These are phyloP conservation scores for Abramis brama DNA, from an alignment of 2,113 vertebrate species.

Conservation along the genomic window DNA sequence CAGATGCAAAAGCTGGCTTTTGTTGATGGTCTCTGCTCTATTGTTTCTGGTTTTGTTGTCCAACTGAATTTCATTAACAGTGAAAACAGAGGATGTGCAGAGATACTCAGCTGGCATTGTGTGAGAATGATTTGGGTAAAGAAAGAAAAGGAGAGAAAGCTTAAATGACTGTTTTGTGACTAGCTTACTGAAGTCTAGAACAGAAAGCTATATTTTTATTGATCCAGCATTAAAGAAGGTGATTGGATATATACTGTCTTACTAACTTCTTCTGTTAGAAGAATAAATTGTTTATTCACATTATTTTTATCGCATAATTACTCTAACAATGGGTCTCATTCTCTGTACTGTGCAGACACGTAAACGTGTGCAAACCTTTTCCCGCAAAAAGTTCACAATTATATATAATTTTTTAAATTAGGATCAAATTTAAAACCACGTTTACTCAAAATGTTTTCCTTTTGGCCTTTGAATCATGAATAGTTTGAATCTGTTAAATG, in stretches of 20 bases:
- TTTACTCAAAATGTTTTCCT: background rate
- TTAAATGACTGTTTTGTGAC: slow-evolving; percentile 14
- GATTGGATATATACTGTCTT: background rate
- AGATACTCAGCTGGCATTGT: slow-evolving; percentile 33
- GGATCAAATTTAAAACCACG: background rate
- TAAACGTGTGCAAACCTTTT: background rate
- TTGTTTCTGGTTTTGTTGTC: slow-evolving; percentile 55
- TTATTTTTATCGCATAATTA: too few species aligned
- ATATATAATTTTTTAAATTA: background rate
- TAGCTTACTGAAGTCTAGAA: background rate
- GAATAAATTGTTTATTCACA: background rate
- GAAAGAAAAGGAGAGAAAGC: background rate
- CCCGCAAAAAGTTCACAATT: background rate
- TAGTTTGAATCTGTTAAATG: background rate
- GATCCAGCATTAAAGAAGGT: background rate
- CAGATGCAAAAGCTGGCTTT: slow-evolving; percentile 48
- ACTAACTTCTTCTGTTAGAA: background rate
- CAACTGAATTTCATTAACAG: slow-evolving; percentile 44
- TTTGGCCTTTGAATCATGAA: background rate
- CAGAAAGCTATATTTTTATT: background rate
- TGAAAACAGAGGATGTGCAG: slow-evolving; percentile 28
- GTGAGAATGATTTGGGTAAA: slow-evolving; percentile 3
- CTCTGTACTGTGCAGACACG: background rate
- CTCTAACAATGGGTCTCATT: background rate
- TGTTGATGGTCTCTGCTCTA: slow-evolving; percentile 35